Base-by-base conservation (phyloP, 2,797 vertebrate genomes). In the Sphenopsis melanotis region DNA sequence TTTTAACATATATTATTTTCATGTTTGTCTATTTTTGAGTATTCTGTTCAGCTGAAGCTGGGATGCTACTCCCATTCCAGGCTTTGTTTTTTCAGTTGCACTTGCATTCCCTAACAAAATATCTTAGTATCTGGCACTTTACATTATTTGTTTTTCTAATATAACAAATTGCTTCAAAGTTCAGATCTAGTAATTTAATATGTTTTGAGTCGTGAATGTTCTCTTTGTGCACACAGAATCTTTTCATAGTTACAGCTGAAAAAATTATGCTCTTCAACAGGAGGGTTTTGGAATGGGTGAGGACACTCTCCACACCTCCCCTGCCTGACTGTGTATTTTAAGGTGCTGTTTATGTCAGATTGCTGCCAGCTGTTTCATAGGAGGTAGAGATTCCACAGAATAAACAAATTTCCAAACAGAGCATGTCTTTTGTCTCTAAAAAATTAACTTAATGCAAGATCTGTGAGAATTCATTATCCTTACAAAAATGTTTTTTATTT, bases 71-170 rank as follows among this genome's bases (percentile, higher is more conserved):
- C 36, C 76, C 30, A 12, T 90, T 88, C 50, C 66, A 81, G 59
- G 23, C 72, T 94, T 90, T 95, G 87, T 86, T 95, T 91, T 90
- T 95, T n/a, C 93, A 91, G 85, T 94, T 96, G 91, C 41, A 9
- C 70, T 94, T 90, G 50, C 50, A n/a, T 94, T 94, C 83, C 72
- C 66, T 36, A 69, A 50, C 61, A 66, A 66, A 92, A 39, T 88
- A 56, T 18, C 50, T 42, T 78, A 11, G 32, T 80, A 32, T 88
- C 46, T 79, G 66, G 34, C 47, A 82, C 42, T 65, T 88, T 69
- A 15, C 63, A n/a, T 86, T 61, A 53, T 90, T 65, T 85, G 41
- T 89, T 94, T 93, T 89, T 72, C 47, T 81, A 78, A 39, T 78
- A 30, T 36, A 78, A 75, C 69, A 75, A 91, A 78, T 78, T 72